Evolutionary conservation across 2,797 vertebrate genomes (phyloP).

Genomic region (Crax fasciolata): DNA sequence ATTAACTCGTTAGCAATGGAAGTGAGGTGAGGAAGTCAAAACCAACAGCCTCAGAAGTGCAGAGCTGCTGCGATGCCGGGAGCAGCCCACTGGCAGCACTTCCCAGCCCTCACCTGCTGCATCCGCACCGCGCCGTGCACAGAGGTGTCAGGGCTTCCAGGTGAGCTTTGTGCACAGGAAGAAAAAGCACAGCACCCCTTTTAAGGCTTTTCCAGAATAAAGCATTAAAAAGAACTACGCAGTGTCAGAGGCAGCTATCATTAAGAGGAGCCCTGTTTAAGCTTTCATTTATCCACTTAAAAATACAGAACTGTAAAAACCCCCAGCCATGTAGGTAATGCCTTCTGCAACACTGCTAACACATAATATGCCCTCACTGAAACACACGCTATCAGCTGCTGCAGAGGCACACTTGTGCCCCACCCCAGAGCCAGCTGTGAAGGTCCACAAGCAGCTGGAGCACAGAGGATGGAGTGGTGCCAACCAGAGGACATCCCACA

Average conservation of each 20-base stretch:
- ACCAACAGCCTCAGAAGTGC: neutral
- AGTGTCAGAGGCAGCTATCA: neutral
- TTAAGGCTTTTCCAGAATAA: neutral
- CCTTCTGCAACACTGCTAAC: neutral
- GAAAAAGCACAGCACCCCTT: neutral
- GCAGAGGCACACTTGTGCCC: neutral
- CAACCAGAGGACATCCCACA: slow-evolving; percentile 23
- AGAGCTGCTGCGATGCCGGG: neutral
- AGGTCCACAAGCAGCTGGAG: slow-evolving; percentile 9
- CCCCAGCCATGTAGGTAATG: neutral
- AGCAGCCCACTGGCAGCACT: rapidly evolving
- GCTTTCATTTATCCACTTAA: slow-evolving; percentile 2
- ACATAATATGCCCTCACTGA: neutral
- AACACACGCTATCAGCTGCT: neutral
- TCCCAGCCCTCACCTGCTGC: neutral
- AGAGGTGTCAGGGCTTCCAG: neutral
- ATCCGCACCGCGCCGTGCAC: neutral
- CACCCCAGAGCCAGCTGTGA: slow-evolving; percentile 42
- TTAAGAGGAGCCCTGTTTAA: neutral
- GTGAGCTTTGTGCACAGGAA: neutral
- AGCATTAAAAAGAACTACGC: neutral
- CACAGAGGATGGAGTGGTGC: neutral
- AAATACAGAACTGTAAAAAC: neutral
- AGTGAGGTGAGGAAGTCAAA: neutral
- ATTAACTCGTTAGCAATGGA: neutral